Base-by-base conservation (phyloP, 2,888 invertebrate genomes). In the Atrina japonica region DNA sequence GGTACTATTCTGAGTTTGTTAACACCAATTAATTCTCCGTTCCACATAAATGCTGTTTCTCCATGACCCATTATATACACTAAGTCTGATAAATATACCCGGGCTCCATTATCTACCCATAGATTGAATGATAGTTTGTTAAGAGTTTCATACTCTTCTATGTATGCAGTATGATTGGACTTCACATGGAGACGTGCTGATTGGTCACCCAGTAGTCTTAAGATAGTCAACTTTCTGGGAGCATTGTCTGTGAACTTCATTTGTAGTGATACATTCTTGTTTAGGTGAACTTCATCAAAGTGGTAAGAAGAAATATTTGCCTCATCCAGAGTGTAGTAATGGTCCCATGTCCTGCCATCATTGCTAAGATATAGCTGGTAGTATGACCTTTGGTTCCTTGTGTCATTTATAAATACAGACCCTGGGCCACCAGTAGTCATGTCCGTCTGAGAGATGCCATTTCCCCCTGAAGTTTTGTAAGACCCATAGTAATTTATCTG, bases 31-130 rank as follows among this genome's bases (percentile, higher is more conserved):
- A 84, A 75, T 65, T 84, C 85, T 18, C 83, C 83, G 66, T 83
- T 74, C 84, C 84, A 86, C 43, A 75, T 74, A n/a, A 86, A 73
- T 16, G 86, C 86, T 21, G 82, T 77, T 61, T 84, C 78, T 40
- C 86, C 86, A 11, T 52, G 47, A 7, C 86, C 86, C 7, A 85
- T 72, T 25, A 86, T 83, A 64, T 86, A 85, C 18, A 83, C 78
- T 1, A 83, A 69, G 2, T 80, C 73, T 0, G 85, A 82, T 21
- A 86, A 70, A 63, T 74, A 83, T 3, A 74, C 78, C 16, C 53
- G 61, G 1, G 80, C 76, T 0, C 81, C 81, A 7, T 73, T 75
- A 63, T 83, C 85, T 1, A 86, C 70, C 84, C 83, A 86, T 21
- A 86, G 66, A 63, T 84, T 85, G 43, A 80, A 69, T 0, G 82